These are phyloP conservation scores for Hemithea aestivaria DNA, from an alignment of 2,888 invertebrate species.

Conservation along the genomic window DNA sequence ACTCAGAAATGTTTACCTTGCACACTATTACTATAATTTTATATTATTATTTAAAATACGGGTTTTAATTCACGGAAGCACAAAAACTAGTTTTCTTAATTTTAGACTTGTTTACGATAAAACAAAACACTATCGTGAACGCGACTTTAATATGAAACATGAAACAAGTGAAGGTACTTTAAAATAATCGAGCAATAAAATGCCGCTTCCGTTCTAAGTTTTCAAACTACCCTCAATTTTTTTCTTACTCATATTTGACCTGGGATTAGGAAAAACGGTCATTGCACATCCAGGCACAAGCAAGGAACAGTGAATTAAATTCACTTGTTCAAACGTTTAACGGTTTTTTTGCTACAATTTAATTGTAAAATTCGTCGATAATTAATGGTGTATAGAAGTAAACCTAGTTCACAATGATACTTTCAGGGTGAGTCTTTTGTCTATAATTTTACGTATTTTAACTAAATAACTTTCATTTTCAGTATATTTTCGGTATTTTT, in stretches of 20 bases:
- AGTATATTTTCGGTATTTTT: too few relatives aligned
- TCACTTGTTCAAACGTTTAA: conserved; percentile 35
- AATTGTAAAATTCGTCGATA: conserved; percentile 26
- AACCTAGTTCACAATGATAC: conserved; percentile 46
- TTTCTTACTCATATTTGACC: conserved; percentile 12
- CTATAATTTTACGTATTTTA: too few relatives aligned
- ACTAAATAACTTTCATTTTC: too few relatives aligned
- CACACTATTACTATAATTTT: too few relatives aligned
- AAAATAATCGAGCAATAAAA: not conserved
- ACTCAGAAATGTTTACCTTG: too few relatives aligned
- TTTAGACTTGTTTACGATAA: too few relatives aligned
- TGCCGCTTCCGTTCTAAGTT: conserved; percentile 1
- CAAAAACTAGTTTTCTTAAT: too few relatives aligned
- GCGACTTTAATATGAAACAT: not conserved
- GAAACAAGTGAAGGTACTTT: conserved; percentile 1
- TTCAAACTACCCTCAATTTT: conserved; percentile 34
- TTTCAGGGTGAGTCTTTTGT: conserved; percentile 52
- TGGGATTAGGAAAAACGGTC: conserved; percentile 40
- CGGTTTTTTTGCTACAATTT: conserved; percentile 31
- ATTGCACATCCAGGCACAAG: conserved; percentile 59
- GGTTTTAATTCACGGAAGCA: too few relatives aligned
- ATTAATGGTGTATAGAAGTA: conserved; percentile 42
- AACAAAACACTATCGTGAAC: not conserved
- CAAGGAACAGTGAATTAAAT: conserved; percentile 39
- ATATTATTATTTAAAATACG: too few relatives aligned